Evolutionary conservation across 2,113 vertebrate species (phyloP), one percentile per base, ranked within the genome.

Genomic region (Sphyrna mokarran): DNA sequence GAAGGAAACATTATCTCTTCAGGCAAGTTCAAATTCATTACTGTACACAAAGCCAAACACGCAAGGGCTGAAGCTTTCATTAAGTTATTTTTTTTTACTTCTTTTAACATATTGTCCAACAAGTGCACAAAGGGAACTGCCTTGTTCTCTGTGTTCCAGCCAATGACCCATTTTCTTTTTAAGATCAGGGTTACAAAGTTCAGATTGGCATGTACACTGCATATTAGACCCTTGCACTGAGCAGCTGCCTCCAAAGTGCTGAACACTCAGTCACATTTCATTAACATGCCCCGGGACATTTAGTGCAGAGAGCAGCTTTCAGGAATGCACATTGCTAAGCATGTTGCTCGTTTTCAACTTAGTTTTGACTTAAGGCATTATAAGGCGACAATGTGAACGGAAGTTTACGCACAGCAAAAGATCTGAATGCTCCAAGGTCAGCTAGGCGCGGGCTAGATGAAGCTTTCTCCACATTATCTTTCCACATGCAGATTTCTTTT

Each of bases 1-100:
- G 98, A 98, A 97, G 97, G 98, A 98, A 98, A 98, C 98, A 98
- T 98, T 98, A 98, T 98, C 98, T 98, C 98, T 98, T 97, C 96
- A 97, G 97, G 97, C 97, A 97, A 97, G 97, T 97, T 97, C 97
- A 97, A 97, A 97, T 97, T 97, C 97, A 97, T 96, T 96, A 96
- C 96, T 97, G 97, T 97, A 96, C 96, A 96, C 96, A 96, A 97
- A 97, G 96, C 97, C 96, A 96, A 96, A 97, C 97, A 97, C 97
- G 97, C 97, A 97, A 48, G 33, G 96, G 96, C 76, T 97, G 96
- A 96, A 96, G 96, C 97, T 96, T 96, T 97, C 97, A 97, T 97
- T 98, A 97, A 97, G 98, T 98, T 96, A 97, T 97, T 97, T 97
- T 98, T 97, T 97, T 63, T 63, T 11, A 63, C 72, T 69, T 95